Evolutionary conservation across 2,113 vertebrate species (phyloP).

Genomic region (Campylomormyrus tamandua): DNA sequence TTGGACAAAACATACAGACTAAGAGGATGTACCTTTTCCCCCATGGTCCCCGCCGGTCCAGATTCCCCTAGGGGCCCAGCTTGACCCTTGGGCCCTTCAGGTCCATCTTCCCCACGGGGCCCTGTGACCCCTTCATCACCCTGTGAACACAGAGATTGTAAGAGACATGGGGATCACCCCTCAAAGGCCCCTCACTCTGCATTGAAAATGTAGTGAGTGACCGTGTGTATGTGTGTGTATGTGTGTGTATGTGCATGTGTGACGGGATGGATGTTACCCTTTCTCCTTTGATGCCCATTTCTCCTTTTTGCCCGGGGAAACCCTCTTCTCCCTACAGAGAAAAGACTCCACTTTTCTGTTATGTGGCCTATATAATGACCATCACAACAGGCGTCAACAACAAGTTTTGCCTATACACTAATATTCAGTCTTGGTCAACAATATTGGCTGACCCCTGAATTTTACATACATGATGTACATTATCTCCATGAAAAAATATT

Average conservation of each 20-base stretch:
- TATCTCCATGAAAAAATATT: neutral
- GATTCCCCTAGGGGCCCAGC: conserved; percentile 61
- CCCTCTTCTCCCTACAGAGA: conserved; percentile 81
- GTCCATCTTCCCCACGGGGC: conserved; percentile 74
- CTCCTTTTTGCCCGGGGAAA: conserved; percentile 83
- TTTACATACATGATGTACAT: neutral
- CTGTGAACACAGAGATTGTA: conserved; percentile 45
- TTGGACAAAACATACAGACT: neutral
- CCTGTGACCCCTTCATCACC: conserved; percentile 67
- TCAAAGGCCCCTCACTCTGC: neutral
- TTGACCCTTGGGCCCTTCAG: conserved; percentile 80
- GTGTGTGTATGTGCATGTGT: neutral
- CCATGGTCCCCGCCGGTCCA: conserved; percentile 61
- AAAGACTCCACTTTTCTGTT: neutral
- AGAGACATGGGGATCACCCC: neutral
- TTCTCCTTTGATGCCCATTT: conserved; percentile 77
- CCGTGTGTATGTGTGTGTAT: neutral
- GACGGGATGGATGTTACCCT: conserved; percentile 48
- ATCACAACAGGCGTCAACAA: neutral
- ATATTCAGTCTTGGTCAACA: neutral
- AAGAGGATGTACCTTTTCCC: conserved; percentile 72
- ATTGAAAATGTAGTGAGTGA: neutral
- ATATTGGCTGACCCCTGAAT: neutral
- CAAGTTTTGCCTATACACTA: neutral
- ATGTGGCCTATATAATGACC: neutral